Evolutionary conservation across 2,797 vertebrate genomes (phyloP), one percentile per base, ranked within the genome.

Genomic region (Phoeniculus purpureus): DNA sequence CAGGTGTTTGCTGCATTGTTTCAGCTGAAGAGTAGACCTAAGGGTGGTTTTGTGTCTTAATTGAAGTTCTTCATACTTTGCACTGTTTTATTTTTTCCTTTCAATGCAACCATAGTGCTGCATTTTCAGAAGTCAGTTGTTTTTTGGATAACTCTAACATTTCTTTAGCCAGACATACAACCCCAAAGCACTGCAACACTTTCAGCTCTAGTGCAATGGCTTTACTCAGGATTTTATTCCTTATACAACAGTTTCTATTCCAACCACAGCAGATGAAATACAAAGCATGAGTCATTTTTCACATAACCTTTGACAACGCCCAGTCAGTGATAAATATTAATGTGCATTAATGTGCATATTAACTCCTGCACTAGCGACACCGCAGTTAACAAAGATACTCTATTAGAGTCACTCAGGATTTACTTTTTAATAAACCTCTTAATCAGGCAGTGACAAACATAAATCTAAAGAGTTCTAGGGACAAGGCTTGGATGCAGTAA

Each of bases 291-390:
- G 18, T 40, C 0, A 65, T 81, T 94, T 88, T 80, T 92, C 84
- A 84, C 23, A 27, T 29, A 56, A 52, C 8, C 48, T 77, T 45
- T 85, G 59, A 89, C 16, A 85, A 55, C 16, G 43, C 14, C 37
- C 10, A 56, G 26, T 19, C 52, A 89, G 6, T 31, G 23, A 56
- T 73, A 94, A 94, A 85, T 68, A 77, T 70, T 72, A 68, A 89
- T 9, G 25, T 40, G 15, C 34, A 81, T 85, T 92, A 77, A 93
- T 65, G n/a, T n/a, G n/a, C n/a, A n/a, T n/a, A n/a, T n/a, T n/a
- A n/a, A n/a, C 45, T 90, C n/a, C 66, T 78, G 79, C 87, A 87
- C 45, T 89, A 70, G 15, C 60, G 74, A 88, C 71, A 81, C n/a
- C 79, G 86, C 60, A 54, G 12, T 45, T 73, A 76, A 81, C 81